phyloP scores from a whole-genome alignment of 2,797 vertebrate genomes.

The Monodelphis domestica region DNA sequence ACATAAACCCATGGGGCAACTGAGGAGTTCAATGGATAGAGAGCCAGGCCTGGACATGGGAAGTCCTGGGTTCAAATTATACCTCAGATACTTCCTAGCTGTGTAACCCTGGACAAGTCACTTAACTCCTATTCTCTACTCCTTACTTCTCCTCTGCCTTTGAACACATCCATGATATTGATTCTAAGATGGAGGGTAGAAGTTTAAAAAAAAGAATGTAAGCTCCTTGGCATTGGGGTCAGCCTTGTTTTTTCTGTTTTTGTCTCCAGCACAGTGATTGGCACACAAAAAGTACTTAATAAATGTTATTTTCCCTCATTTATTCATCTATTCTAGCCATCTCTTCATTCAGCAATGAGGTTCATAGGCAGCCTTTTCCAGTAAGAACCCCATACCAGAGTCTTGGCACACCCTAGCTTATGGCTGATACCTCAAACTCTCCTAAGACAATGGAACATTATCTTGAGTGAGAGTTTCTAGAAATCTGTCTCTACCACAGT shows the following conservation, averaged over 20 bases:
- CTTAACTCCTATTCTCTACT: too few species aligned
- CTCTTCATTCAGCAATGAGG: neutral
- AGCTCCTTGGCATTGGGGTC: neutral
- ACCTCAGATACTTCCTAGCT: too few species aligned
- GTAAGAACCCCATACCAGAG: neutral
- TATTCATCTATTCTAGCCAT: neutral
- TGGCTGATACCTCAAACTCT: fast-evolving
- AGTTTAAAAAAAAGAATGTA: too few species aligned
- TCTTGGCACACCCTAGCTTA: neutral
- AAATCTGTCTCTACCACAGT: neutral
- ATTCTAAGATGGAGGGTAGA: too few species aligned
- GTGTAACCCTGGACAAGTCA: too few species aligned
- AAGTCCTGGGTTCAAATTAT: too few species aligned
- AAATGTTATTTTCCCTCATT: neutral
- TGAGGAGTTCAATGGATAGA: too few species aligned
- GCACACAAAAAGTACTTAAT: neutral
- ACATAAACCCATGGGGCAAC: too few species aligned
- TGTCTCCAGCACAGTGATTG: neutral
- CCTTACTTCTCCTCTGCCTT: too few species aligned
- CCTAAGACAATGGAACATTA: neutral
- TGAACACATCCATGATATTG: too few species aligned
- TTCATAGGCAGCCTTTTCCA: neutral
- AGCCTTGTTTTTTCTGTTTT: neutral
- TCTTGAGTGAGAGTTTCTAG: neutral
- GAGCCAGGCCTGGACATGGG: too few species aligned